Percentiles rank a stretch among this genome's conserved stretches.
These are phyloP conservation scores for Bujurquina vittata DNA, from an alignment of 2,113 vertebrate species.

Conservation along the genomic window DNA sequence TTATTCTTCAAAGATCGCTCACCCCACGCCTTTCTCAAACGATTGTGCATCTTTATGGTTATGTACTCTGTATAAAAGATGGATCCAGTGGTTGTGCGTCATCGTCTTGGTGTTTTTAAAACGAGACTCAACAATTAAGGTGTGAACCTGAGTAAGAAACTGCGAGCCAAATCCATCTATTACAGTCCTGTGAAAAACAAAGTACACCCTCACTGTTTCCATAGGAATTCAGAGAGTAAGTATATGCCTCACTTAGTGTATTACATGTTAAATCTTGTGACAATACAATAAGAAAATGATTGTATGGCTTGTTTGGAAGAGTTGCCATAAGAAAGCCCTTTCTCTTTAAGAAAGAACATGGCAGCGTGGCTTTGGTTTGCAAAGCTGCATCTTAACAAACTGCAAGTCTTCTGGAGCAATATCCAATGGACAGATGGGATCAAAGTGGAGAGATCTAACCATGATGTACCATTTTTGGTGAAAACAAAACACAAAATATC, in stretches of 20 bases:
- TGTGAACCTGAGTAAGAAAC: neutral
- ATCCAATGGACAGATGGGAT: too few species aligned
- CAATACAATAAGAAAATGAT: neutral
- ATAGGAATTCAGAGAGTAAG: neutral
- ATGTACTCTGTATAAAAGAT: neutral
- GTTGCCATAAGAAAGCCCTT: neutral
- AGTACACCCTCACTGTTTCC: rapidly evolving
- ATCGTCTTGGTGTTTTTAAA: neutral
- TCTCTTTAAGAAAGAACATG: neutral
- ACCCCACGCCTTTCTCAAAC: too few species aligned
- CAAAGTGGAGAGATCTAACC: too few species aligned
- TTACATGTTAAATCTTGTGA: neutral
- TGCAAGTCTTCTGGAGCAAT: neutral
- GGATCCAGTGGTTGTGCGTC: neutral
- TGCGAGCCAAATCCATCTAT: neutral
- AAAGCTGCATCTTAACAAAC: neutral
- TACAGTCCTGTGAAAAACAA: neutral
- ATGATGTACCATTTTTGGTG: too few species aligned
- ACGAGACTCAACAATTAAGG: neutral
- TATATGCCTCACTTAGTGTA: neutral
- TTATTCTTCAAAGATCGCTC: too few species aligned
- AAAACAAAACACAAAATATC: too few species aligned
- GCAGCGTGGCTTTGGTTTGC: neutral
- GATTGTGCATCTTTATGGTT: too few species aligned
- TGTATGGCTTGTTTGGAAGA: neutral